Evolutionary conservation across 2,113 vertebrate genomes (phyloP).

Genomic region (Rhabdornis inornatus): DNA sequence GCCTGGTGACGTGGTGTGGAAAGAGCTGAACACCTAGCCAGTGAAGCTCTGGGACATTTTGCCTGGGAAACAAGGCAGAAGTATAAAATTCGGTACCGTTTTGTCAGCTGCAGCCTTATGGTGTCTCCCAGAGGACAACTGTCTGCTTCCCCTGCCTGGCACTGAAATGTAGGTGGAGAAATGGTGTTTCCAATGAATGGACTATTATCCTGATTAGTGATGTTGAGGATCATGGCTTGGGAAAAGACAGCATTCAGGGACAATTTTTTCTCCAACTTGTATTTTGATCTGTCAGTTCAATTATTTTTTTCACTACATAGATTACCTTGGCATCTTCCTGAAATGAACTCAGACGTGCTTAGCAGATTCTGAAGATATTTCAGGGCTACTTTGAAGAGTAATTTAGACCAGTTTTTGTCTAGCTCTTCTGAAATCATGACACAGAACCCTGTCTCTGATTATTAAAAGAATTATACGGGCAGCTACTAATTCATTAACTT

Average conservation of each 20-base stretch:
- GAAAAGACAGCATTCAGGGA: not conserved
- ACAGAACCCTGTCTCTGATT: not conserved
- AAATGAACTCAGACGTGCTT: not conserved
- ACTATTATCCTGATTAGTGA: not conserved
- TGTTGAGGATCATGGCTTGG: not conserved
- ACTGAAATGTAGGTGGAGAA: not conserved
- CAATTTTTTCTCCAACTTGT: not conserved
- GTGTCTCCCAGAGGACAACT: not conserved
- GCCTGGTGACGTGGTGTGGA: not conserved
- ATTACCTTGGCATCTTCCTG: not conserved
- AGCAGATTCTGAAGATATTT: not conserved
- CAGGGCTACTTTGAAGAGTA: not conserved
- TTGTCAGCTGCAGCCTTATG: not conserved
- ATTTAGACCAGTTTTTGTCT: not conserved
- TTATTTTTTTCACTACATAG: not conserved
- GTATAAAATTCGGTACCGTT: rapidly evolving
- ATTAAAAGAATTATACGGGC: not conserved
- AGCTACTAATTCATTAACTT: not conserved
- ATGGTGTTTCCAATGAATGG: not conserved
- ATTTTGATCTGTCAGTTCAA: not conserved
- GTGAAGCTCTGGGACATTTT: not conserved
- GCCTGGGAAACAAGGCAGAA: not conserved
- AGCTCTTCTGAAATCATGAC: not conserved
- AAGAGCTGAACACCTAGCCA: not conserved
- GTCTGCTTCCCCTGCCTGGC: not conserved